A percentile compares a stretch with the other conserved stretches of the same genome.
phyloP scores from a whole-genome alignment of 2,888 invertebrate genomes.

The Pimpla rufipes region DNA sequence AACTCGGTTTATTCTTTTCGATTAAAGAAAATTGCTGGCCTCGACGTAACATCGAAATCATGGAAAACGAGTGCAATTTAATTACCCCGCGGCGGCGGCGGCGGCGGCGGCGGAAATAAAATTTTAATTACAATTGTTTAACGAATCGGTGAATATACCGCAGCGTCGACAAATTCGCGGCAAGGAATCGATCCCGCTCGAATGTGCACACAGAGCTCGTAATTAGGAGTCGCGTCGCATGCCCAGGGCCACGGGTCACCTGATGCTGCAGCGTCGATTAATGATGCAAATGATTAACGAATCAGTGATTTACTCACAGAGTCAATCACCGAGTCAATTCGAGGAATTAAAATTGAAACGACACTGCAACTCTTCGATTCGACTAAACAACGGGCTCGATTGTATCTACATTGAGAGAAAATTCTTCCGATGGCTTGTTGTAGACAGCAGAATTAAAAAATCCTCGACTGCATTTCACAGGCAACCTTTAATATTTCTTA shows the following conservation, averaged over 20 bases:
- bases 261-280: not conserved
- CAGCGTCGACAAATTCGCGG: not conserved
- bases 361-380: not conserved
- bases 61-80: not conserved
- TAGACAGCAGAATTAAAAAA: too few species aligned
- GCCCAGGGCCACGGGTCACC: not conserved
- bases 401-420: too few species aligned
- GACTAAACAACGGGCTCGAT: too few species aligned
- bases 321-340: not conserved
- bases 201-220: not conserved
- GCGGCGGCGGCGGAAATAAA: not conserved
- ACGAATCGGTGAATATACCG: not conserved
- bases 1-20: conserved; percentile 56
- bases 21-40: conserved; percentile 48
- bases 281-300: too few species aligned
- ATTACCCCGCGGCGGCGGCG: not conserved
- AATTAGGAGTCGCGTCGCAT: not conserved
- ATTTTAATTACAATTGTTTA: conserved; percentile 5
- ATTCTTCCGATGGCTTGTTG: too few species aligned
- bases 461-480: too few species aligned
- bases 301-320: too few species aligned
- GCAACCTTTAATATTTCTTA: too few species aligned
- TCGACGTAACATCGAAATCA: conserved; percentile 37
- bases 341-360: not conserved
- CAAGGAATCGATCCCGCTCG: not conserved